These are phyloP conservation scores for Peromyscus eremicus DNA, from an alignment of 2,797 vertebrate species.

Conservation along the genomic window DNA sequence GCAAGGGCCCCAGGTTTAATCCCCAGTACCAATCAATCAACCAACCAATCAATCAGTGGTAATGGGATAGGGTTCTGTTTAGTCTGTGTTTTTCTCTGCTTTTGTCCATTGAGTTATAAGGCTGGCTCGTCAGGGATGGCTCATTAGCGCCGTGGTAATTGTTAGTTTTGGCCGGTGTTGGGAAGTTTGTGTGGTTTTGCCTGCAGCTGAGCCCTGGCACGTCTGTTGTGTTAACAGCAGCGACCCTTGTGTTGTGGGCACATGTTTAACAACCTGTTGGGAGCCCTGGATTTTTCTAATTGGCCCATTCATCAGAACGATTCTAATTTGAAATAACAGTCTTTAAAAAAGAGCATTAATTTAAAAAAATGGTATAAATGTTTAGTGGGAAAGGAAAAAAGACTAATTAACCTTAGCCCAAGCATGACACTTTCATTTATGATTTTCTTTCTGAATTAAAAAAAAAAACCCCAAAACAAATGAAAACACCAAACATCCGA, in stretches of 20 bases:
- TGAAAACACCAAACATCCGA: neutral
- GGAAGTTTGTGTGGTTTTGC: neutral
- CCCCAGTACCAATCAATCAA: neutral
- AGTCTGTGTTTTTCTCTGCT: neutral
- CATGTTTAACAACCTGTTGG: neutral
- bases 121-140: neutral
- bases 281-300: neutral
- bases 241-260: neutral
- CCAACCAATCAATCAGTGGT: neutral
- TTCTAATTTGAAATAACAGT: constrained; percentile 64
- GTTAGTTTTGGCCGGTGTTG: constrained; percentile 2
- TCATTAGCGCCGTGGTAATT: neutral
- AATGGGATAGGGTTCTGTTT: neutral
- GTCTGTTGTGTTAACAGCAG: neutral
- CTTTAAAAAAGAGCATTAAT: constrained; percentile 48
- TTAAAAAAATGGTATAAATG: constrained; percentile 19
- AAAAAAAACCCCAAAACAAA: neutral
- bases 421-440: constrained; percentile 73
- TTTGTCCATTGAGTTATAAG: neutral
- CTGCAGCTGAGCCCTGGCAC: neutral
- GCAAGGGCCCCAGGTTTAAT: neutral
- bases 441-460: constrained; percentile 66
- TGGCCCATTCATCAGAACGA: constrained; percentile 9
- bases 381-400: constrained; percentile 74
- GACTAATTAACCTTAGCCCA: constrained; percentile 68